phyloP scores from a whole-genome alignment of 2,888 invertebrate genomes.

The Calliopum simillimum region DNA sequence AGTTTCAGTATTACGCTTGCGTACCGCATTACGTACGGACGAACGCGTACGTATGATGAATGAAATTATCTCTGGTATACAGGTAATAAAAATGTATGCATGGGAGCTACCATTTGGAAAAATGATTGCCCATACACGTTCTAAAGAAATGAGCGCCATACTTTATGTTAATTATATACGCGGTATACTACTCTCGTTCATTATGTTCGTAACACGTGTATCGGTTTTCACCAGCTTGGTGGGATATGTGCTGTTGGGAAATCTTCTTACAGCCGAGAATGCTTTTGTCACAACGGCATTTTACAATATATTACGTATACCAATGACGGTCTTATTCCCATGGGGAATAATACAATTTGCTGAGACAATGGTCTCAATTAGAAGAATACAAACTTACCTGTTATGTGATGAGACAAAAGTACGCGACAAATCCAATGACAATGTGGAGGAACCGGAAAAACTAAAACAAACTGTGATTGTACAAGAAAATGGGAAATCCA shows the following conservation, averaged over 20 bases:
- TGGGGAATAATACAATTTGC: constrained; percentile 76
- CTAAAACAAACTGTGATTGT: constrained; percentile 47
- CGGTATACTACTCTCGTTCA: constrained; percentile 82
- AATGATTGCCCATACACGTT: constrained; percentile 76
- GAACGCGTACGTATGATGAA: constrained; percentile 91
- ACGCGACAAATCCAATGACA: constrained; percentile 58
- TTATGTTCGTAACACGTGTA: constrained; percentile 88
- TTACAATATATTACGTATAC: constrained; percentile 85
- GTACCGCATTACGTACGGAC: constrained; percentile 88
- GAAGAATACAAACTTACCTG: constrained; percentile 72
- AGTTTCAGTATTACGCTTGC: constrained; percentile 78
- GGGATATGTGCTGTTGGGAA: constrained; percentile 78
- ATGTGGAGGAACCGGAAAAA: constrained; percentile 37
- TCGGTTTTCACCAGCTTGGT: constrained; percentile 88
- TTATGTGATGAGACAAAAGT: constrained; percentile 72
- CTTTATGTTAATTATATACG: constrained; percentile 80
- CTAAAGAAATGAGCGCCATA: constrained; percentile 74
- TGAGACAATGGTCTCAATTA: constrained; percentile 73
- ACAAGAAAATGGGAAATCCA: constrained; percentile 51
- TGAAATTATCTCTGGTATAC: constrained; percentile 88
- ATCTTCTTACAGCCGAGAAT: constrained; percentile 81
- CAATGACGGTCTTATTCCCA: constrained; percentile 90
- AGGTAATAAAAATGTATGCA: constrained; percentile 96
- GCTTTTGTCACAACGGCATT: constrained; percentile 91
- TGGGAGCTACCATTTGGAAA: constrained; percentile 91